These are phyloP conservation scores for Sceliomorpha sp. DNA, from an alignment of 2,888 invertebrate genomes.

Conservation along the genomic window DNA sequence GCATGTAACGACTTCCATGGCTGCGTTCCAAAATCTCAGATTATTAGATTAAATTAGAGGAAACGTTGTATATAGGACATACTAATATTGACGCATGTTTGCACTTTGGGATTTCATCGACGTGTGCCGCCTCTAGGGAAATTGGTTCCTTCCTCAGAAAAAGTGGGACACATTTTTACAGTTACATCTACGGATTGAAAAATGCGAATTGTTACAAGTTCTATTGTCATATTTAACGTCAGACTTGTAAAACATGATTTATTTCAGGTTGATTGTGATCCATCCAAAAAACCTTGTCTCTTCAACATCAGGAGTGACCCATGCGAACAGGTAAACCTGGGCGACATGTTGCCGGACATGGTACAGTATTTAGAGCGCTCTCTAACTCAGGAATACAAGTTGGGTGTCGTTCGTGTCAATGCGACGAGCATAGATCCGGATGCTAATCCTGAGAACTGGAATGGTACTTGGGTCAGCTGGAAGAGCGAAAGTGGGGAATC, in stretches of 20 bases:
- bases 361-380: conserved; percentile 79
- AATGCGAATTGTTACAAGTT: too few species aligned
- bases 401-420: too few species aligned
- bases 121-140: too few species aligned
- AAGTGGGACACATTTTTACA: too few species aligned
- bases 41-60: too few species aligned
- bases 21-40: too few species aligned
- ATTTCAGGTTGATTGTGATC: conserved; percentile 68
- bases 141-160: too few species aligned
- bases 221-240: neutral
- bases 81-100: too few species aligned
- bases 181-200: too few species aligned
- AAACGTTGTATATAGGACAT: too few species aligned
- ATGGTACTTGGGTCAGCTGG: conserved; percentile 84
- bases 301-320: conserved; percentile 79
- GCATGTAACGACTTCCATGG: too few species aligned
- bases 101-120: too few species aligned
- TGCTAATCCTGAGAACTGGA: conserved; percentile 82
- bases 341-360: conserved; percentile 75
- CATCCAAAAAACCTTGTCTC: conserved; percentile 73
- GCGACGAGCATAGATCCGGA: conserved; percentile 78
- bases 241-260: neutral
- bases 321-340: conserved; percentile 80
- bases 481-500: conserved; percentile 73
- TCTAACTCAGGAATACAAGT: conserved; percentile 78